Percentiles rank a stretch among this genome's conserved stretches.
These are phyloP conservation scores for Adoxophyes honmai DNA, from an alignment of 1,140 invertebrate species.

Conservation along the genomic window DNA sequence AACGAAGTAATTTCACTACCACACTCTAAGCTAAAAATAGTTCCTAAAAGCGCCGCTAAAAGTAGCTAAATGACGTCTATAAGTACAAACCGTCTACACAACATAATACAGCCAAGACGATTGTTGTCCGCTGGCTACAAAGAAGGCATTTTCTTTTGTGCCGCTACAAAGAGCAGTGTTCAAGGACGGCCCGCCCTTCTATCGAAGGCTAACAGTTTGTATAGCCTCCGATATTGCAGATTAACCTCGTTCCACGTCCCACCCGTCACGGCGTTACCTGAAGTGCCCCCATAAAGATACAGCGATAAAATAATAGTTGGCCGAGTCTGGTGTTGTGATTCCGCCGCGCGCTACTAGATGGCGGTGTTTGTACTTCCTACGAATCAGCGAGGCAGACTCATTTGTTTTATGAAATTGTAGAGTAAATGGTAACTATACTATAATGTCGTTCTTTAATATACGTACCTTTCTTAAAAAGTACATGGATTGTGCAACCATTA, in stretches of 20 bases:
- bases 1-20: not conserved
- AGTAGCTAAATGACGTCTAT: conserved; percentile 23
- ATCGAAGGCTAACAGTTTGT: conserved; percentile 37
- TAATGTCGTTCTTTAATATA: too few species aligned
- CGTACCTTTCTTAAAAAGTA: too few species aligned
- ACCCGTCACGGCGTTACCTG: conserved; percentile 30
- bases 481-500: too few species aligned
- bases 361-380: conserved; percentile 16
- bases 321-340: conserved; percentile 18
- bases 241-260: conserved; percentile 38
- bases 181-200: conserved; percentile 42
- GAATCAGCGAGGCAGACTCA: too few species aligned
- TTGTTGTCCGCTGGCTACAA: conserved; percentile 30
- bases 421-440: too few species aligned
- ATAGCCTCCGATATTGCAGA: conserved; percentile 45
- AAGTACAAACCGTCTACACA: conserved; percentile 18
- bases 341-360: conserved; percentile 37
- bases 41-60: conserved; percentile 4
- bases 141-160: conserved; percentile 48
- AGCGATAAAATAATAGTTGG: conserved; percentile 17
- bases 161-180: conserved; percentile 39
- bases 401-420: too few species aligned
- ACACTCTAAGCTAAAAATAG: not conserved
- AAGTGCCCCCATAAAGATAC: conserved; percentile 21
- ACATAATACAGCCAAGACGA: conserved; percentile 20